Evolutionary conservation across 2,888 invertebrate species (phyloP), one percentile per base, ranked within the genome.

Genomic region (Cataglyphis albicans): DNA sequence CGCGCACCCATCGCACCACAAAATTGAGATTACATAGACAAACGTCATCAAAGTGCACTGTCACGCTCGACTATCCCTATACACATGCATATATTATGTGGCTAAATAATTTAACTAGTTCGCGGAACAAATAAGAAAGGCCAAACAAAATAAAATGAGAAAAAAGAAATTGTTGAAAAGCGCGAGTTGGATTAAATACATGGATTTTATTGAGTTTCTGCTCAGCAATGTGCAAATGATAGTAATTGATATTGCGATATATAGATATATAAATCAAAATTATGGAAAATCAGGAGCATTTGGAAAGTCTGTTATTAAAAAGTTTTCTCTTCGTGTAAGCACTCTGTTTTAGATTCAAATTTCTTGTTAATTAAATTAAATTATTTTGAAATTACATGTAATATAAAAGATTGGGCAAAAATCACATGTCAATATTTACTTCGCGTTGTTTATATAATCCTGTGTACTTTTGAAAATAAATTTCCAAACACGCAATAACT

Each of bases 11-110:
- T 38, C 38, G 57, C 15, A n/a, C 18, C 67, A 29, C 25, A 55
- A 57, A n/a, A 48, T 59, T 48, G 78, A 88, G 82, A 88, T 88
- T 84, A 85, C 70, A n/a, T 18, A 75, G 68, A 57, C 38, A 41
- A 18, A 44, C 81, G 74, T 84, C 81, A 83, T 86, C 81, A 86
- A 83, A 84, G 78, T 63, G 9, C 35, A 52, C 52, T 52, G 52
- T 35, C 57, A 65, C 52, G 41, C 65, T 70, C 78, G 64, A 44
- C 44, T 7, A n/a, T n/a, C 7, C n/a, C 7, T 2, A n/a, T 7
- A 52, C 52, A n/a, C 4, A n/a, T 3, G 4, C 44, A 15, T 15
- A 44, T 5, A 72, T 74, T 81, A 59, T 48, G 41, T 35, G 67
- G 32, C 41, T 44, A 78, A 78, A 59, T 78, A 78, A 78, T 78